Conservation (phyloP, 1,140 invertebrate genomes). For the Drosophila obscura region DNA sequence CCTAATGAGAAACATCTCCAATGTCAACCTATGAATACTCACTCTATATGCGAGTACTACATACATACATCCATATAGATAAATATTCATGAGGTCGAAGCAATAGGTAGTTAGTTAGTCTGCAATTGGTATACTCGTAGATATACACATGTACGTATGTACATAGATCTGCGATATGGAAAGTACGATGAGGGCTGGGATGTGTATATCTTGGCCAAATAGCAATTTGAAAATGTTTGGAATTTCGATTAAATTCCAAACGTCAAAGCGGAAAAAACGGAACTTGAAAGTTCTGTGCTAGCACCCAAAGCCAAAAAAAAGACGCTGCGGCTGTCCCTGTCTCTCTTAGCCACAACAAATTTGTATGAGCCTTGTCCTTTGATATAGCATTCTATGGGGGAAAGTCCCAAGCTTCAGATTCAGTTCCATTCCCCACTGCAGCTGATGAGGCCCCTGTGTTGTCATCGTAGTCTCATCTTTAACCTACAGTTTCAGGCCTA, state of each 20-base stretch:
- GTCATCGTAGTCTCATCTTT: slow-evolving; percentile 4
- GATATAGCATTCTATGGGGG: slow-evolving; percentile 24
- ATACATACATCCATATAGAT: slow-evolving; percentile 4
- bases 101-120: slow-evolving; percentile 26
- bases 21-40: no score
- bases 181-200: background rate
- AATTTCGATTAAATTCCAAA: slow-evolving; percentile 67
- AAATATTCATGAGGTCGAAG: slow-evolving; percentile 7
- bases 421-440: slow-evolving; percentile 9
- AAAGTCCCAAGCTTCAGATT: slow-evolving; percentile 24
- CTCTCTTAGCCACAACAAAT: slow-evolving; percentile 46
- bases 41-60: background rate
- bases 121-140: background rate
- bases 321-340: background rate
- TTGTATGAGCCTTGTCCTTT: slow-evolving; percentile 36
- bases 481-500: slow-evolving; percentile 20
- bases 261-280: slow-evolving; percentile 23
- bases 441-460: slow-evolving; percentile 38
- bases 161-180: background rate
- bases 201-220: slow-evolving; percentile 30
- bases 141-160: no score
- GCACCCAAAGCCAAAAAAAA: background rate
- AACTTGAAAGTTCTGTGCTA: slow-evolving; percentile 26
- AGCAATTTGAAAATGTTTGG: slow-evolving; percentile 55
- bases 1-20: background rate